These are phyloP conservation scores for Hemiscyllium ocellatum DNA, from an alignment of 2,113 vertebrate species.

Conservation along the genomic window DNA sequence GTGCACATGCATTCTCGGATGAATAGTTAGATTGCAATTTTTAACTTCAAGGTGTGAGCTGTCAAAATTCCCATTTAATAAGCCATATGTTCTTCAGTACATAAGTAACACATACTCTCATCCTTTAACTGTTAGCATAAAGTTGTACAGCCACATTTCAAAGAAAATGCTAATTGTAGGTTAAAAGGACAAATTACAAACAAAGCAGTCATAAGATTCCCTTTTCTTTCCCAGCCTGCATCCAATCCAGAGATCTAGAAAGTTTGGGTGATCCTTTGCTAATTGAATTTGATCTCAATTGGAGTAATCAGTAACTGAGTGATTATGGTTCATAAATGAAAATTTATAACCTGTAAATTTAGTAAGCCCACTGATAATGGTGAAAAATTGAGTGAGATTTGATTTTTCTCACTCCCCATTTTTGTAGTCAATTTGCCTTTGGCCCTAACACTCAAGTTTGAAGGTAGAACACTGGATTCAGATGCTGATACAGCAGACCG, in stretches of 20 bases:
- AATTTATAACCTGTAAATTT: neutral
- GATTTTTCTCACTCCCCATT: neutral
- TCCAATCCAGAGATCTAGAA: neutral
- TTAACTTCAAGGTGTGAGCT: slow-evolving; percentile 21
- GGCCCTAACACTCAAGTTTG: neutral
- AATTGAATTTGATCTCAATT: neutral
- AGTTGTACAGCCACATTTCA: neutral
- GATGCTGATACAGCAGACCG: neutral
- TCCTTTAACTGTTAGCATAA: neutral
- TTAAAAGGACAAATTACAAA: neutral
- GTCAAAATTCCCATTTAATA: slow-evolving; percentile 15
- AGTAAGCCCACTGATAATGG: neutral
- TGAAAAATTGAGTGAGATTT: neutral
- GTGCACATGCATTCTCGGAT: neutral
- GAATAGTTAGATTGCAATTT: slow-evolving; percentile 14
- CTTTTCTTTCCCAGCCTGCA: neutral
- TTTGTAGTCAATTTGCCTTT: neutral
- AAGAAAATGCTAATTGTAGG: neutral
- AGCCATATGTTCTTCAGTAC: slow-evolving; percentile 1
- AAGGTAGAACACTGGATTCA: neutral
- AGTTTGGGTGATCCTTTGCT: neutral
- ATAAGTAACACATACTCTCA: neutral
- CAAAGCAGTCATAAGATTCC: neutral
- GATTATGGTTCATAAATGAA: neutral
- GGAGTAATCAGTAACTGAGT: neutral